Evolutionary conservation across 2,888 invertebrate species (phyloP).

Genomic region (Dastarcus helophoroides): DNA sequence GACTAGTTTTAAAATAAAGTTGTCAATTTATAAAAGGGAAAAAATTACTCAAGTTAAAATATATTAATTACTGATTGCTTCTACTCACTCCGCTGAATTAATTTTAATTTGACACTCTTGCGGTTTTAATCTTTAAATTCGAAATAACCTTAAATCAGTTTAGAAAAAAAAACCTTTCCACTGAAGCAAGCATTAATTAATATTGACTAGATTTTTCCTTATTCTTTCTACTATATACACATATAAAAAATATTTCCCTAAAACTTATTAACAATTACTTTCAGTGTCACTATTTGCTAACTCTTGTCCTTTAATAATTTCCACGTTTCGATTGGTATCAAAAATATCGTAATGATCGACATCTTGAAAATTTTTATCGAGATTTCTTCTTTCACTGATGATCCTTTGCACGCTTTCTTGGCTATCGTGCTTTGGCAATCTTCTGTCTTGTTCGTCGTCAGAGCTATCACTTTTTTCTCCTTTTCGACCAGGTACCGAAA

Average conservation of each 20-base stretch:
- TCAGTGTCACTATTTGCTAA: constrained; percentile 13
- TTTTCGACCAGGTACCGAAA: constrained; percentile 17
- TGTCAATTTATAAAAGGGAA: too few species aligned
- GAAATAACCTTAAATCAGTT: too few species aligned
- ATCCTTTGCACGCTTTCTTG: constrained; percentile 48
- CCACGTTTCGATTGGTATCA: constrained; percentile 28
- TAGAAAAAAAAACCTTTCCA: too few species aligned
- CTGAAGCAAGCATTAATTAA: too few species aligned
- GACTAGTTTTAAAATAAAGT: too few species aligned
- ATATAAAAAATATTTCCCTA: constrained; percentile 12
- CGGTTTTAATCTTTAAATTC: too few species aligned
- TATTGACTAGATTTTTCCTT: too few species aligned
- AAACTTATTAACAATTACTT: constrained; percentile 11
- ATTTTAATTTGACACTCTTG: too few species aligned
- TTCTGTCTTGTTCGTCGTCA: constrained; percentile 10
- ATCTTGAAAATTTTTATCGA: constrained; percentile 38
- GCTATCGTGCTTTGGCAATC: constrained; percentile 30
- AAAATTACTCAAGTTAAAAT: too few species aligned
- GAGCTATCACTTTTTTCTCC: not conserved
- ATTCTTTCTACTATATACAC: constrained; percentile 11
- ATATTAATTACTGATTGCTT: too few species aligned
- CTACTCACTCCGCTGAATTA: too few species aligned
- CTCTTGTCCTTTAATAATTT: constrained; percentile 20
- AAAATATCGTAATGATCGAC: constrained; percentile 32
- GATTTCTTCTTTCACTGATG: constrained; percentile 48